Conservation (phyloP, 2,797 vertebrate genomes). For the Moxostoma hubbsi region DNA sequence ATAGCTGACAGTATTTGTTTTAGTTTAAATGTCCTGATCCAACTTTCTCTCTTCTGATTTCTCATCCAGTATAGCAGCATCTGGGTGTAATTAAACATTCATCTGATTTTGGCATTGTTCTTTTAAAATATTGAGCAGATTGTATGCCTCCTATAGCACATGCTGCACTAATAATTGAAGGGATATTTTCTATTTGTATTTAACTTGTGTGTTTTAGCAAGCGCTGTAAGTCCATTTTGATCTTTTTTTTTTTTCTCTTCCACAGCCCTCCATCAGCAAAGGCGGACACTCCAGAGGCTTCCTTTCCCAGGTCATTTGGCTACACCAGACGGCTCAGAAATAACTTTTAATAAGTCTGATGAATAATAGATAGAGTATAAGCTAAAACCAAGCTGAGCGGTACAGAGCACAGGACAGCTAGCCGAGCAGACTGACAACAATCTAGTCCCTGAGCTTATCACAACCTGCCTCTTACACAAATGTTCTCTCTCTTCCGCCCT, state of each 20-base stretch:
- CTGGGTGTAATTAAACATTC: conserved; percentile 76
- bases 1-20: neutral
- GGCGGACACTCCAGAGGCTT: conserved; percentile 75
- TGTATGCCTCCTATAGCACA: conserved; percentile 73
- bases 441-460: conserved; percentile 65
- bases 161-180: conserved; percentile 77
- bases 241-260: conserved; percentile 48
- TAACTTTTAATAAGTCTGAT: conserved; percentile 86
- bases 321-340: conserved; percentile 80
- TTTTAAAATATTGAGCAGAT: conserved; percentile 79
- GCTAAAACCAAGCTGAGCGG: conserved; percentile 77
- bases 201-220: conserved; percentile 75
- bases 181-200: conserved; percentile 79
- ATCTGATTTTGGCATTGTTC: conserved; percentile 69
- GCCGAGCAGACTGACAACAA: conserved; percentile 69
- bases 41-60: conserved; percentile 18
- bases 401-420: conserved; percentile 69
- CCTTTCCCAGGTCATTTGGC: conserved; percentile 79
- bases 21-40: neutral
- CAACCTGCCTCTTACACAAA: conserved; percentile 54
- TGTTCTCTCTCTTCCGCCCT: conserved; percentile 53
- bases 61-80: conserved; percentile 57
- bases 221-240: conserved; percentile 76
- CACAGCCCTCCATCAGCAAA: conserved; percentile 57
- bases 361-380: conserved; percentile 82